phyloP scores from a whole-genome alignment of 1,140 invertebrate genomes.

The Diorhabda carinulata region DNA sequence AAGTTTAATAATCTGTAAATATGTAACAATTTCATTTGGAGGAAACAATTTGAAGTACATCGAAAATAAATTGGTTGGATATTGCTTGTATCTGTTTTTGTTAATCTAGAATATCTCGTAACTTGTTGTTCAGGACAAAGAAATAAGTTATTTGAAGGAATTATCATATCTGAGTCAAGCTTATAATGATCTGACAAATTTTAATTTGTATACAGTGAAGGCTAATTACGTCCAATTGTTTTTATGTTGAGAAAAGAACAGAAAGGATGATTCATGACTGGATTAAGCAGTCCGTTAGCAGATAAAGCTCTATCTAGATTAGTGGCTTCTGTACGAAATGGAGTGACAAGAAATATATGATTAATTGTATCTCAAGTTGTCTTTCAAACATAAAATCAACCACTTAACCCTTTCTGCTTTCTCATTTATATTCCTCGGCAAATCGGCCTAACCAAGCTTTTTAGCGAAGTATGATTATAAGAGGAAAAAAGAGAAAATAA shows the following conservation, averaged over 20 bases:
- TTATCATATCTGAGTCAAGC: constrained; percentile 17
- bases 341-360: constrained; percentile 36
- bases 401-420: constrained; percentile 21
- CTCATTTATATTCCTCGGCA: constrained; percentile 24
- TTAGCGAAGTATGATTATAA: constrained; percentile 3
- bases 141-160: not conserved
- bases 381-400: constrained; percentile 27
- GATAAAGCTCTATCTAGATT: constrained; percentile 36
- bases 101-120: too few species aligned
- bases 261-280: constrained; percentile 31
- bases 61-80: too few species aligned
- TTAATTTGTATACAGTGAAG: constrained; percentile 24
- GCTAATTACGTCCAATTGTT: constrained; percentile 9
- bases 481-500: not conserved
- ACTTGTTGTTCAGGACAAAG: not conserved
- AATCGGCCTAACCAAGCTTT: constrained; percentile 4
- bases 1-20: too few species aligned
- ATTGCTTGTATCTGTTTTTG: too few species aligned
- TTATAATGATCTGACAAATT: not conserved
- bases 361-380: constrained; percentile 31
- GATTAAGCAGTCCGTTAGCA: constrained; percentile 36
- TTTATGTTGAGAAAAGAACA: constrained; percentile 26
- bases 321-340: constrained; percentile 28
- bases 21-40: too few species aligned
- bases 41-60: too few species aligned